Evolutionary conservation across 2,113 vertebrate genomes (phyloP).

Genomic region (Prunella himalayana): DNA sequence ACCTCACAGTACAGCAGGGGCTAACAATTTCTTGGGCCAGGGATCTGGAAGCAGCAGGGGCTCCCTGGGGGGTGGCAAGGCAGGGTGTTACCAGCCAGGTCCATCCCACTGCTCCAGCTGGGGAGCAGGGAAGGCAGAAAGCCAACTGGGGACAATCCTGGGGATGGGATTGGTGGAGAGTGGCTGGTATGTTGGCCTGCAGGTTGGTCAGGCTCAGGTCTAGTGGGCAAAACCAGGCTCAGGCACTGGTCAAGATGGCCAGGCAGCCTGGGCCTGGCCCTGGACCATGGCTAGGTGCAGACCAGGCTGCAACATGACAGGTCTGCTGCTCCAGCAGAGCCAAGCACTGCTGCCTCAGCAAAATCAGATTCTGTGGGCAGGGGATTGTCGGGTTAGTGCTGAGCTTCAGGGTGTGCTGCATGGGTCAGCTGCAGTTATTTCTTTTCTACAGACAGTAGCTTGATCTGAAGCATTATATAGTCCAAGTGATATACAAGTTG

Average conservation of each 20-base stretch:
- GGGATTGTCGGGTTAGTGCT: neutral
- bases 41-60: neutral
- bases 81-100: neutral
- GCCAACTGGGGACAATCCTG: fast-evolving
- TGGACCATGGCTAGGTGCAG: too few relatives aligned
- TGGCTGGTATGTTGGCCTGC: fast-evolving
- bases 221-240: fast-evolving
- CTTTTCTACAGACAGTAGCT: neutral
- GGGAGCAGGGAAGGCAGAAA: neutral
- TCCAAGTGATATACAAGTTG: neutral
- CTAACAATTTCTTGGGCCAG: neutral
- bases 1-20: fast-evolving
- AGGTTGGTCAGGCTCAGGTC: neutral
- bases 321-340: too few relatives aligned
- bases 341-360: neutral
- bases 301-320: fast-evolving
- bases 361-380: neutral
- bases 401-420: neutral
- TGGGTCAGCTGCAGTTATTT: neutral
- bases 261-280: neutral
- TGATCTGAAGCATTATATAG: neutral
- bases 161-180: neutral
- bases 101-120: neutral
- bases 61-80: fast-evolving
- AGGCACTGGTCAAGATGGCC: neutral